Evolutionary conservation across 2,888 invertebrate genomes (phyloP).

Genomic region (Eumacrocentrus americanus): DNA sequence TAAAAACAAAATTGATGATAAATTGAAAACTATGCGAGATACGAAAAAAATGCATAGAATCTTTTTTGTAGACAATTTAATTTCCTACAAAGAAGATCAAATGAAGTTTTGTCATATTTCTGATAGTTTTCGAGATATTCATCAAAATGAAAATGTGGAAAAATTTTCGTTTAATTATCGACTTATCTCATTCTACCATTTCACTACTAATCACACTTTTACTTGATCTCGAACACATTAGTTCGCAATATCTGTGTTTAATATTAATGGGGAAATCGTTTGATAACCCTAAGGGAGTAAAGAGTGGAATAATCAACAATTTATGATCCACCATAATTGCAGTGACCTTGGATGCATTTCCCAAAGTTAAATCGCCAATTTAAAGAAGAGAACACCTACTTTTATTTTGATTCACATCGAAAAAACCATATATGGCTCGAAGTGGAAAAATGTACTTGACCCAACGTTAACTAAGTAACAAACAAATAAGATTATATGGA

Average conservation of each 20-base stretch:
- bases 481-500: conserved; percentile 12
- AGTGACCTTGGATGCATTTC: too few species aligned
- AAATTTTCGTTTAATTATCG: background rate
- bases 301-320: background rate
- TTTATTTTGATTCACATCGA: background rate
- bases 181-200: background rate
- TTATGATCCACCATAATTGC: too few species aligned
- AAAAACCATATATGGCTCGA: background rate
- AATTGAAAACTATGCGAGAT: too few species aligned
- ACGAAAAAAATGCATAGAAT: too few species aligned
- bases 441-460: conserved; percentile 10
- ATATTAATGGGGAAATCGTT: background rate
- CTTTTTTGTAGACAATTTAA: too few species aligned
- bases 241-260: background rate
- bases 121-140: too few species aligned
- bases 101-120: too few species aligned
- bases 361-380: background rate
- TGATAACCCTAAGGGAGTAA: background rate
- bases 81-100: too few species aligned
- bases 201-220: background rate
- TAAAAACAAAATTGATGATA: too few species aligned
- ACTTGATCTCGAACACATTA: background rate
- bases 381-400: too few species aligned
- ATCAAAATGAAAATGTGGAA: too few species aligned
- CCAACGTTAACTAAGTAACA: conserved; percentile 11